These are phyloP conservation scores for Empis stercorea DNA, from an alignment of 2,888 invertebrate species.

Conservation along the genomic window DNA sequence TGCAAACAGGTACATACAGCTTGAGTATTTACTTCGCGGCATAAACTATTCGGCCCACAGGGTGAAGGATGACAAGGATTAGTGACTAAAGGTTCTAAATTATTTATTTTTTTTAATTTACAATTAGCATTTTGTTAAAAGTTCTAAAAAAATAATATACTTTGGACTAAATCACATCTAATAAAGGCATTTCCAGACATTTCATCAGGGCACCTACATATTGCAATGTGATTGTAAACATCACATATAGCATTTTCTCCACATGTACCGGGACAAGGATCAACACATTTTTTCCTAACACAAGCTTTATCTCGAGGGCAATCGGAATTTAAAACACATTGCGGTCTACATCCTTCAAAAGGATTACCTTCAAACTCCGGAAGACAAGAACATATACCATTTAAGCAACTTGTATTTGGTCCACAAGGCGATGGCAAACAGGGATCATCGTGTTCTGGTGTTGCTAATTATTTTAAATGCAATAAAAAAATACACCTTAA, in stretches of 20 bases:
- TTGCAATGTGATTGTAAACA: constrained; percentile 65
- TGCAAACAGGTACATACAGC: constrained; percentile 52
- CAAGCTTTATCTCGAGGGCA: constrained; percentile 57
- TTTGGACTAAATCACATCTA: constrained; percentile 40
- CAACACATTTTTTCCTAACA: constrained; percentile 55
- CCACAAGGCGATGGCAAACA: constrained; percentile 69
- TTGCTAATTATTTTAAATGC: constrained; percentile 16
- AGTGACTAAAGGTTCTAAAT: constrained; percentile 36
- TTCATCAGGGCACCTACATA: constrained; percentile 60
- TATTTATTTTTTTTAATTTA: not conserved
- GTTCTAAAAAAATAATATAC: constrained; percentile 12
- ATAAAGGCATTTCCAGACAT: constrained; percentile 71
- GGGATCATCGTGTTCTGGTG: constrained; percentile 34
- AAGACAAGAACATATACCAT: constrained; percentile 56
- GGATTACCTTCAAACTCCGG: constrained; percentile 65
- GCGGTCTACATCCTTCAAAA: constrained; percentile 58
- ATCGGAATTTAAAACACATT: constrained; percentile 63
- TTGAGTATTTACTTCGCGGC: constrained; percentile 49
- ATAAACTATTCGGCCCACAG: constrained; percentile 58
- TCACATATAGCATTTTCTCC: constrained; percentile 66
- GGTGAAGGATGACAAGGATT: constrained; percentile 58
- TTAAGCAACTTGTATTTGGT: constrained; percentile 53
- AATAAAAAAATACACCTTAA: not conserved
- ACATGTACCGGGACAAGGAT: constrained; percentile 62
- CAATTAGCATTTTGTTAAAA: not conserved